Base-by-base conservation (phyloP, 2,797 vertebrate species). In the Sebastes ruberrimus region DNA sequence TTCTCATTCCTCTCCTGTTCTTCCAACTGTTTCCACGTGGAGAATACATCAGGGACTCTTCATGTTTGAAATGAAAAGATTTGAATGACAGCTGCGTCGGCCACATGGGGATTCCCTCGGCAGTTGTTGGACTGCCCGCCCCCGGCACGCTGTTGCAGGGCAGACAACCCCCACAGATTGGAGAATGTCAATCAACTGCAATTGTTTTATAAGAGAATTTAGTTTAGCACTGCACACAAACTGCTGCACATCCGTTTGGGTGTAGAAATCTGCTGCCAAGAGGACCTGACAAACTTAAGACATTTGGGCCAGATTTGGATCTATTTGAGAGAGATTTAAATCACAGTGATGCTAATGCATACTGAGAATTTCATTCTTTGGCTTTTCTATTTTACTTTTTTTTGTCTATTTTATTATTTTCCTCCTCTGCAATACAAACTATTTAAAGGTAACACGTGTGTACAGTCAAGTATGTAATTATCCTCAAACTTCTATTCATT, bases 31-130 rank as follows among this genome's bases (percentile, higher is more conserved):
- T 81, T 59, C 67, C 59, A 14, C 70, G 4, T 20, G 30, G 20
- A 42, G 32, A 59, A 77, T 6, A 53, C 30, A 13, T 73, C 1
- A 10, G 76, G 60, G 70, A 69, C 57, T 55, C 68, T 85, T 89
- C 49, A 63, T 82, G 78, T 71, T 79, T 82, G 63, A 74, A 90
- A 75, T 65, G 61, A 80, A 83, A 83, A 52, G 71, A 46, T 72
- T 84, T 91, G 93, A 93, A 46, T 84, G 90, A 89, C 91, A 77
- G 88, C 55, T 65, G 28, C 13, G 10, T 60, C 49, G 20, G 74
- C 86, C 90, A 71, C 91, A 72, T 64, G 84, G 88, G 90, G 78
- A 80, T 84, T 86, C 76, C 87, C 77, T 87, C 60, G 3, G 42
- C 69, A 30, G 79, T 25, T 35, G 77, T 63, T 52, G 72, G 74